Evolutionary conservation across 2,888 invertebrate genomes (phyloP), one percentile per base, ranked within the genome.

Genomic region (Gari tellinella): DNA sequence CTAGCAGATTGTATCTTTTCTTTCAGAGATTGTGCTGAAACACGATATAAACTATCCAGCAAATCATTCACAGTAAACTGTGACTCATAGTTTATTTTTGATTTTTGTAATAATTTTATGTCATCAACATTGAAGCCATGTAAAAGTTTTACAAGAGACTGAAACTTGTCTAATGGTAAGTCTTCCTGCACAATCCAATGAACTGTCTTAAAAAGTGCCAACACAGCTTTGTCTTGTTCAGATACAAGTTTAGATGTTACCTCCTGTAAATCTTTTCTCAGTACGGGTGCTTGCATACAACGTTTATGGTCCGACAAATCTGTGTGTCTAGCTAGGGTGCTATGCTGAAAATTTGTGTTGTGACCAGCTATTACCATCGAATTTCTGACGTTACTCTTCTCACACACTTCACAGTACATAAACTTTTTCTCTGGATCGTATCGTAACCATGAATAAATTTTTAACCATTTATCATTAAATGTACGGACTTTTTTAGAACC

Each of bases 131-230:
- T 21, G 17, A 65, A 38, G 15, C 49, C 45, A 56, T 61, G 38
- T 23, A 61, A 40, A 19, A 72, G 23, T 15, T 41, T 26, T 7
- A 72, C 17, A 37, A 72, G 49, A 17, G 72, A 56, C 26, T 64
- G 37, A 19, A 60, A 72, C 41, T 72, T 72, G 0, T 41, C 25
- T 1, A 65, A 15, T 1, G 64, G 49, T 7, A 65, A 10, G 41
- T 72, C 43, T 49, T 72, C 65, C 17, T 19, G 4, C 8, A 37
- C 49, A 40, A 65, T 19, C 69, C 69, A 69, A 21, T 63, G 37
- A 17, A 49, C 1, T 4, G 23, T n/a, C 12, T 49, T 51, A 1
- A 72, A 26, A 25, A 72, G 26, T 0, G 26, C 46, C n/a, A 14
- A 40, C 23, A 58, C 14, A 17, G 63, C 63, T 21, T n/a, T 23